Conservation (phyloP, 53 echinoderm and acorn worm genomes). For the Hippasteria phrygiana region DNA sequence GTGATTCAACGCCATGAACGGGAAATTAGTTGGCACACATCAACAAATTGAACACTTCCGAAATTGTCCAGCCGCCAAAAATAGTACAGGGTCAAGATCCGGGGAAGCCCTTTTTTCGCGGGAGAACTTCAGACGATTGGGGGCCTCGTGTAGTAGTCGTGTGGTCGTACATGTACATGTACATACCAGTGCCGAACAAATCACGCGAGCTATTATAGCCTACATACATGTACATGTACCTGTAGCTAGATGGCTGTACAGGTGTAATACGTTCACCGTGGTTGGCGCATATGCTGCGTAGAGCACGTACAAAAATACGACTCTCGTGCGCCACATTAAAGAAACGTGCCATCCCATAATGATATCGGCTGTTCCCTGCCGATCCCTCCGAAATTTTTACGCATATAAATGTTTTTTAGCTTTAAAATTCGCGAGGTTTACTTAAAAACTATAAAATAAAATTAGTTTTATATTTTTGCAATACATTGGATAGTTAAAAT, state of each 20-base stretch:
- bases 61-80: constrained; percentile 54
- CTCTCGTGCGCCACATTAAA: constrained; percentile 57
- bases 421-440: no score
- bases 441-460: not conserved
- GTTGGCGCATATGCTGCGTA: constrained; percentile 3
- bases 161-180: no score
- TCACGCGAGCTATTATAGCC: not conserved
- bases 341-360: constrained; percentile 89
- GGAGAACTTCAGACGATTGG: constrained; percentile 54
- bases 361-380: constrained; percentile 81
- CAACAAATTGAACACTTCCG: constrained; percentile 61
- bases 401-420: constrained; percentile 9
- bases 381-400: not conserved
- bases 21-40: constrained; percentile 40
- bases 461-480: constrained; percentile 6
- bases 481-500: not conserved
- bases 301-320: constrained; percentile 45
- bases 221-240: not conserved
- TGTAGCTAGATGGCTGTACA: not conserved
- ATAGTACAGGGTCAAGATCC: constrained; percentile 57
- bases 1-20: not conserved
- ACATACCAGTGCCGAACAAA: no score
- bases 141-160: not conserved
- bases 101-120: constrained; percentile 63
- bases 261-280: not conserved